phyloP scores from a whole-genome alignment of 2,888 invertebrate genomes.

The Melanostoma scalare region DNA sequence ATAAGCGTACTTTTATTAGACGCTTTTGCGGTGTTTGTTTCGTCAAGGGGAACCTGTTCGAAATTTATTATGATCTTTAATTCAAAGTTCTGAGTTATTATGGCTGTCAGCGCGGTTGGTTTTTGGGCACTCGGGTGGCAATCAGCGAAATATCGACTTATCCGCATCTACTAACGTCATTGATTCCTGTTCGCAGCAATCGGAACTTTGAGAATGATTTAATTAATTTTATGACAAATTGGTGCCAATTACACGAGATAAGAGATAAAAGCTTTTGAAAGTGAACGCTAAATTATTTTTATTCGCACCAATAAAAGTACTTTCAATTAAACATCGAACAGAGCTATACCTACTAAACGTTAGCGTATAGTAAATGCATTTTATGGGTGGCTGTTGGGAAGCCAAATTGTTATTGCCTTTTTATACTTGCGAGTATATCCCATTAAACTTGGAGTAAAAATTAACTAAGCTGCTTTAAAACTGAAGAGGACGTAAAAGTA shows the following conservation, averaged over 20 bases:
- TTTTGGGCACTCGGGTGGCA: constrained; percentile 41
- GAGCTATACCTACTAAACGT: no score
- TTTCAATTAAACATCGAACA: no score
- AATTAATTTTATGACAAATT: constrained; percentile 50
- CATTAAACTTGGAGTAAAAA: no score
- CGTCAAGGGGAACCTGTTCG: constrained; percentile 38
- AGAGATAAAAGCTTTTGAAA: constrained; percentile 16
- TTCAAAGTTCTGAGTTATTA: constrained; percentile 16
- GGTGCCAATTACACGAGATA: constrained; percentile 31
- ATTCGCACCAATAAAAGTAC: not conserved
- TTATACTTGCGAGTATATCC: no score
- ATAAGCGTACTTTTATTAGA: constrained; percentile 10
- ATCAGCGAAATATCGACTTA: constrained; percentile 32
- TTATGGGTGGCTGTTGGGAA: no score
- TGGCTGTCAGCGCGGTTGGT: constrained; percentile 33
- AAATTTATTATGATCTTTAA: constrained; percentile 52
- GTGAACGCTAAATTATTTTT: constrained; percentile 11
- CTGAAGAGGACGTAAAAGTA: no score
- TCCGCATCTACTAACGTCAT: constrained; percentile 6
- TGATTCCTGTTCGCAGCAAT: not conserved
- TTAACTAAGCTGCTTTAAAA: no score
- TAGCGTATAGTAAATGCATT: no score
- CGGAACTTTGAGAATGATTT: constrained; percentile 39
- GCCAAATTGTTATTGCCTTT: no score
- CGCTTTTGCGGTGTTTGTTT: constrained; percentile 2